Evolutionary conservation across 2,888 invertebrate species (phyloP).

Genomic region (Leucophenga montana): DNA sequence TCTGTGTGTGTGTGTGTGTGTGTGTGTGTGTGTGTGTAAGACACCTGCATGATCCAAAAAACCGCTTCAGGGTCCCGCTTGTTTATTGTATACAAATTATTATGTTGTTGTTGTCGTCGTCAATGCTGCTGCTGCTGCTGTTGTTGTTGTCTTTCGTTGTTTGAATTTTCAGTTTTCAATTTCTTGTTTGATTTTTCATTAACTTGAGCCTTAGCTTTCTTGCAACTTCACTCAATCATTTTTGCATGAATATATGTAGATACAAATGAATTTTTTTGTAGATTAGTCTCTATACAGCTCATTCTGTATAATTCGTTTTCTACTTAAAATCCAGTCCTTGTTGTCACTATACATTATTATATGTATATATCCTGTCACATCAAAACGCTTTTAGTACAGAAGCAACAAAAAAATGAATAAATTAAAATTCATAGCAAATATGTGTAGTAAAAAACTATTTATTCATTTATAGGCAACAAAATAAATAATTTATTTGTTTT

Average conservation of each 20-base stretch:
- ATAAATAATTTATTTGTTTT: constrained; percentile 6
- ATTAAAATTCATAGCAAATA: too few relatives aligned
- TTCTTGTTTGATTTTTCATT: neutral
- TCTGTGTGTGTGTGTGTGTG: neutral
- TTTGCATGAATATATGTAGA: too few relatives aligned
- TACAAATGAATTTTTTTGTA: too few relatives aligned
- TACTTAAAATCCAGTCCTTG: too few relatives aligned
- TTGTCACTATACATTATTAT: too few relatives aligned
- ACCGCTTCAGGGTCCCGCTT: constrained; percentile 20
- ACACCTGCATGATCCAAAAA: constrained; percentile 25
- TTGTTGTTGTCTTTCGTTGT: neutral
- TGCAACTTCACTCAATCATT: neutral
- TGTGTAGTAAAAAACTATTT: neutral
- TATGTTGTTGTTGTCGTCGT: neutral
- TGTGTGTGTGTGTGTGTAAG: neutral
- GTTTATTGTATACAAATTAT: constrained; percentile 2
- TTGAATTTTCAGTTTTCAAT: neutral
- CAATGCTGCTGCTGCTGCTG: neutral
- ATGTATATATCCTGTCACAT: too few relatives aligned
- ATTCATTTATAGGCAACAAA: constrained; percentile 3
- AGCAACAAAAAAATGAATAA: too few relatives aligned
- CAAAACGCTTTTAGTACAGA: too few relatives aligned
- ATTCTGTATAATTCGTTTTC: too few relatives aligned
- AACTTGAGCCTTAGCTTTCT: constrained; percentile 26
- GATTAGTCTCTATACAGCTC: too few relatives aligned